A percentile compares a stretch with the other conserved stretches of the same genome.
These are phyloP conservation scores for Choristoneura fumiferana DNA, from an alignment of 1,140 invertebrate species.

Conservation along the genomic window DNA sequence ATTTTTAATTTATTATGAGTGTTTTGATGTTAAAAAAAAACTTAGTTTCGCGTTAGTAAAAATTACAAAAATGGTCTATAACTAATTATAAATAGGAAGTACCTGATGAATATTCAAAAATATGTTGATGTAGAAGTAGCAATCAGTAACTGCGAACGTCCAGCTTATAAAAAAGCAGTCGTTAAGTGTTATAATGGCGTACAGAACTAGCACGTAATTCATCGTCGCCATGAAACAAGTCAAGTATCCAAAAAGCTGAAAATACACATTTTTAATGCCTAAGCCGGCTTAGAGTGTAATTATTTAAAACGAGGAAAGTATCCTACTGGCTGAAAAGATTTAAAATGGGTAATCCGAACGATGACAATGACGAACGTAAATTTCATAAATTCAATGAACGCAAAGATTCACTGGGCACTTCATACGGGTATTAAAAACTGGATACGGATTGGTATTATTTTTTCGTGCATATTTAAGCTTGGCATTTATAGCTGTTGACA, in stretches of 20 bases:
- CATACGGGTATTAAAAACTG: too few relatives aligned
- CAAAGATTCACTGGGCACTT: too few relatives aligned
- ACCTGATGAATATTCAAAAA: constrained; percentile 61
- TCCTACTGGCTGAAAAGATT: not conserved
- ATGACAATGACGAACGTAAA: constrained; percentile 4
- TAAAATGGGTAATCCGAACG: constrained; percentile 3
- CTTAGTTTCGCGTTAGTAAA: too few relatives aligned
- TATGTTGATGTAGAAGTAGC: constrained; percentile 54
- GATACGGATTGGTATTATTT: too few relatives aligned
- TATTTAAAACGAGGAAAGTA: constrained; percentile 10
- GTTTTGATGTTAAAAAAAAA: too few relatives aligned
- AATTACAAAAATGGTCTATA: too few relatives aligned
- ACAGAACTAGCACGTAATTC: constrained; percentile 50
- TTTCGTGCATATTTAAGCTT: too few relatives aligned
- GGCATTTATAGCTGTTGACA: too few relatives aligned
- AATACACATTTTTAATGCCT: constrained; percentile 18
- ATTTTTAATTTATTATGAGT: too few relatives aligned
- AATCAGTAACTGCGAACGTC: constrained; percentile 50
- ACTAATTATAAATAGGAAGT: too few relatives aligned
- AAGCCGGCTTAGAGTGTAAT: not conserved
- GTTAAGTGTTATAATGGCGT: constrained; percentile 54
- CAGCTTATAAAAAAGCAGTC: constrained; percentile 54
- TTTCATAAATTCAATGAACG: too few relatives aligned
- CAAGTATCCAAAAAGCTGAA: constrained; percentile 53
- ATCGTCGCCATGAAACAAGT: constrained; percentile 48